A percentile compares a stretch with the other conserved stretches of the same genome.
Conservation (phyloP, 1,140 invertebrate genomes). For the Cydia fagiglandana region DNA sequence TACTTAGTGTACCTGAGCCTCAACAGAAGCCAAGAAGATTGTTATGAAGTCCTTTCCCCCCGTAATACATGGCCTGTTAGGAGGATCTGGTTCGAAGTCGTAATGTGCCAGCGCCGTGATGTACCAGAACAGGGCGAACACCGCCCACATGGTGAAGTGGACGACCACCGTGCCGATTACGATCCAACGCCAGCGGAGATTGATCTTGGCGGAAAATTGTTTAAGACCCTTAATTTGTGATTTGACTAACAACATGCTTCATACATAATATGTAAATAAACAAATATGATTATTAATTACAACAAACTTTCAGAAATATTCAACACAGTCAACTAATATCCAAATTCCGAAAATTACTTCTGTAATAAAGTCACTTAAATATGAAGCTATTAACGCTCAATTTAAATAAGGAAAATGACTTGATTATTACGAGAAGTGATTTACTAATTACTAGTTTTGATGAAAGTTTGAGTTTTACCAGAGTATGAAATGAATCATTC, state of each 20-base stretch:
- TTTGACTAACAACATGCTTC: no score
- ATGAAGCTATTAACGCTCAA: no score
- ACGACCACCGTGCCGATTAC: conserved; percentile 66
- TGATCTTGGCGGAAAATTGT: conserved; percentile 51
- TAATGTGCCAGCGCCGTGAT: conserved; percentile 69
- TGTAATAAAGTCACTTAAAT: no score
- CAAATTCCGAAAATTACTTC: background rate
- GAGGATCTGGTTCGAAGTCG: conserved; percentile 71
- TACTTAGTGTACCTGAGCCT: conserved; percentile 65
- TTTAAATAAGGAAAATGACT: no score
- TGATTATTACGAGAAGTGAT: no score
- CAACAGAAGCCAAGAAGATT: conserved; percentile 71
- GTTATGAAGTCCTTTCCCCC: conserved; percentile 70
- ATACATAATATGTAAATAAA: no score
- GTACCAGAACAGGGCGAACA: conserved; percentile 75
- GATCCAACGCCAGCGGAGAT: conserved; percentile 74
- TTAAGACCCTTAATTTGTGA: background rate
- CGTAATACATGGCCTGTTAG: conserved; percentile 60
- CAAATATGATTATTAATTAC: no score
- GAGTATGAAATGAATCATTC: conserved; percentile 71
- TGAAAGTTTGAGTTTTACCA: conserved; percentile 52
- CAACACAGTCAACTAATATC: background rate
- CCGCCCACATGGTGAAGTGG: conserved; percentile 70
- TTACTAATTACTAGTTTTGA: background rate
- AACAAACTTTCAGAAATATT: background rate